These are phyloP conservation scores for Pyrocephalus nanus DNA, from an alignment of 2,797 vertebrate species.

Conservation along the genomic window DNA sequence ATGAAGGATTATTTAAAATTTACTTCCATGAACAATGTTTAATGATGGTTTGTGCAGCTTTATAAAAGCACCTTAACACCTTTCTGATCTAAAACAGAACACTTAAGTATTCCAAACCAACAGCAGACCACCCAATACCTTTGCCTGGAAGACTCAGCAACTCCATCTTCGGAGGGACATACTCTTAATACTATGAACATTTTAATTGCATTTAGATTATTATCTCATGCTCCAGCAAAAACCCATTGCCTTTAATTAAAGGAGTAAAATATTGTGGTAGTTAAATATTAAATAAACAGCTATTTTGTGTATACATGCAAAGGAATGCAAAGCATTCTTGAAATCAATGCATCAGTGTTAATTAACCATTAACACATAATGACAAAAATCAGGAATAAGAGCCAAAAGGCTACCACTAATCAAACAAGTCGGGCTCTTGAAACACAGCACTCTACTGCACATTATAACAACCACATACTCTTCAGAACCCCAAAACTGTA, in stretches of 20 bases:
- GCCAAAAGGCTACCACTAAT: not conserved
- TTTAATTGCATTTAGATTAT: slow-evolving; percentile 74
- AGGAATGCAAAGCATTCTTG: slow-evolving; percentile 63
- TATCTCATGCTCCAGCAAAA: slow-evolving; percentile 62
- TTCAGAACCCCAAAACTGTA: not conserved
- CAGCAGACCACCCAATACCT: slow-evolving; percentile 73
- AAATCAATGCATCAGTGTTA: slow-evolving; percentile 1
- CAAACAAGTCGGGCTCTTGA: not conserved
- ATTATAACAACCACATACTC: not conserved
- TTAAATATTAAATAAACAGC: slow-evolving; percentile 64
- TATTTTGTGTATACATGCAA: slow-evolving; percentile 49
- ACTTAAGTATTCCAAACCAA: slow-evolving; percentile 67
- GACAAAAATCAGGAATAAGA: not conserved
- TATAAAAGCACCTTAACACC: slow-evolving; percentile 78
- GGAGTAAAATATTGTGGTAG: slow-evolving; percentile 38
- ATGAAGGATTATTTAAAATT: slow-evolving; percentile 71
- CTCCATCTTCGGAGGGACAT: slow-evolving; percentile 51
- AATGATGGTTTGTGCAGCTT: slow-evolving; percentile 74
- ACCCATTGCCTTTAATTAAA: slow-evolving; percentile 58
- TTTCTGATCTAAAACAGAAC: slow-evolving; percentile 73
- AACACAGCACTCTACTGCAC: not conserved
- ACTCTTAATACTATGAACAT: slow-evolving; percentile 52
- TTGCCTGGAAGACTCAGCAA: slow-evolving; percentile 66
- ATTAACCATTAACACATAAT: slow-evolving; percentile 11
- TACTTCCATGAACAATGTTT: slow-evolving; percentile 72